These are phyloP conservation scores for Drosophila ironensis DNA, from an alignment of 1,140 invertebrate species.

Conservation along the genomic window DNA sequence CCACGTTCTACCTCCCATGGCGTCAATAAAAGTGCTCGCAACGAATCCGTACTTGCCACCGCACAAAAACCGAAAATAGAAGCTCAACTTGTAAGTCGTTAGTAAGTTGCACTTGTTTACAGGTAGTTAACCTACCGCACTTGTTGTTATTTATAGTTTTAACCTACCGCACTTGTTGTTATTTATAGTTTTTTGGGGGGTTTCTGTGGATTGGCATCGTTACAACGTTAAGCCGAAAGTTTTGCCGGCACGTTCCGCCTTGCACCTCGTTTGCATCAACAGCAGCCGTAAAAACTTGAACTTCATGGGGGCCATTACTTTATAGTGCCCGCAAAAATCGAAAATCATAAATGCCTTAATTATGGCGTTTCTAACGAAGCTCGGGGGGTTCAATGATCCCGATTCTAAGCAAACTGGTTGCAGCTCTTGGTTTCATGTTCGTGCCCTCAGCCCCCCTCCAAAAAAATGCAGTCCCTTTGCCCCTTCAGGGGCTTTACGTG, in stretches of 20 bases:
- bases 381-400: constrained; percentile 27
- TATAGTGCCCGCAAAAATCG: constrained; percentile 7
- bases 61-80: constrained; percentile 6
- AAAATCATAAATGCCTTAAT: constrained; percentile 33
- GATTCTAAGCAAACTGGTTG: constrained; percentile 29
- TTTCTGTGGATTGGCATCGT: no score
- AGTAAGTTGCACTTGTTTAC: constrained; percentile 28
- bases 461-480: no score
- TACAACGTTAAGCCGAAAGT: constrained; percentile 18
- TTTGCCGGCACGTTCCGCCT: constrained; percentile 8
- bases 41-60: background rate
- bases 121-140: constrained; percentile 12
- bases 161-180: constrained; percentile 8
- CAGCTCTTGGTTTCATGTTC: constrained; percentile 30
- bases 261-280: constrained; percentile 14
- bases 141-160: constrained; percentile 20
- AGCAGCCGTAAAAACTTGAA: background rate
- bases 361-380: constrained; percentile 42
- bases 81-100: constrained; percentile 17
- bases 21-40: background rate
- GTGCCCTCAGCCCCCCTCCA: constrained; percentile 1
- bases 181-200: constrained; percentile 19
- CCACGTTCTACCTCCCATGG: no score
- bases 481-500: constrained; percentile 26
- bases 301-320: background rate